Evolutionary conservation across 2,797 vertebrate genomes (phyloP), one percentile per base, ranked within the genome.

Genomic region (Hoplostethus atlanticus): DNA sequence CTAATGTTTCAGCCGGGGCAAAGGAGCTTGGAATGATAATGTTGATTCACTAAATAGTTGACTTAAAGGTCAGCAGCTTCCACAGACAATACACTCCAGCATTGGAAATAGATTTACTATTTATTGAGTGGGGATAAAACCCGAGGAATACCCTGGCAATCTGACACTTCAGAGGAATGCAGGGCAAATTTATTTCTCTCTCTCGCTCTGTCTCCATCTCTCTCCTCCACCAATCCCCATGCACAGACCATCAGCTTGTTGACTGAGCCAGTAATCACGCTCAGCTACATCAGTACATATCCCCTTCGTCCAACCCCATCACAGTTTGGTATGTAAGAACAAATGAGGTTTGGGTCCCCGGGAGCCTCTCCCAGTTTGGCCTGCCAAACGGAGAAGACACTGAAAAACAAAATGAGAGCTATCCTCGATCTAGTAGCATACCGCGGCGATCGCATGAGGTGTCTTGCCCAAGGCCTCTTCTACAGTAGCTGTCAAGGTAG

Each of bases 1-100:
- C 91, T 95, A 92, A 87, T 87, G 91, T 95, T 94, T 93, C 94
- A 93, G 80, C 87, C 68, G 76, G 89, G 92, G 89, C 87, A 92
- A 91, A 93, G 86, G 85, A 90, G 90, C 84, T 79, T 84, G 90
- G 93, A 93, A 93, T 94, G 93, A 94, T 93, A 91, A 92, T 92
- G 90, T 93, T 90, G 91, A 93, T 93, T 92, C 62, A 83, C 91
- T 91, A 93, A 94, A 94, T 93, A 89, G 89, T 91, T 87, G 84
- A 92, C 91, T 91, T 82, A 90, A 91, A 93, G 92, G 92, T 95
- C 93, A 93, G 83, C 81, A 77, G 86, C 84, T 70, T 87, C 87
- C 86, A 85, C 72, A 82, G 83, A 87, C 91, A 90, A 89, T 87
- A 73, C 64, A 57, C 59, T 13, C 61, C 61, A 66, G 79, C 77